phyloP scores from a whole-genome alignment of 2,797 vertebrate species.

The Peromyscus melanophrys region DNA sequence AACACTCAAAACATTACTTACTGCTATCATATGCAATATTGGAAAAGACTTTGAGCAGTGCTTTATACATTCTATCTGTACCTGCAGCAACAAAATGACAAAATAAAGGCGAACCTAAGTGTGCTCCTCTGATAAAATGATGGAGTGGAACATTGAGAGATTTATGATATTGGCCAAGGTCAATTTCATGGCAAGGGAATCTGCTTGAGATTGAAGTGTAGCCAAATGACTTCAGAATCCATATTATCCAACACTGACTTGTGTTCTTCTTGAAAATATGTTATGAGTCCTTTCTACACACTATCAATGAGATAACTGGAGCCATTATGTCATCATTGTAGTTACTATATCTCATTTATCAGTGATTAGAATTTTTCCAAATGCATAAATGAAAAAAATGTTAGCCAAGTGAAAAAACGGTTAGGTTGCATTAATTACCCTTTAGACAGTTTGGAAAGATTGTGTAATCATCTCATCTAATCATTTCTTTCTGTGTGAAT shows the following conservation, averaged over 20 bases:
- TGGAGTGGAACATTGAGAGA: background rate
- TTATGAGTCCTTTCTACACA: background rate
- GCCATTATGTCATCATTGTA: background rate
- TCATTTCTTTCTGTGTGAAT: background rate
- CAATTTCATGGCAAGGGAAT: background rate
- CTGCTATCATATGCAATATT: background rate
- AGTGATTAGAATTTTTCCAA: background rate
- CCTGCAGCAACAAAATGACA: background rate
- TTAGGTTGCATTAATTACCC: rapidly evolving
- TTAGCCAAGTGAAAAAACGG: background rate
- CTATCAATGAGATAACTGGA: background rate
- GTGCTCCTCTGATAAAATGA: background rate
- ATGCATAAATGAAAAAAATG: background rate
- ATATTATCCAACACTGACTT: background rate
- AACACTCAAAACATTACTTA: background rate
- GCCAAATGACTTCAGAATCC: background rate
- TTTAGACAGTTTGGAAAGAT: background rate
- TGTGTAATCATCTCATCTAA: background rate
- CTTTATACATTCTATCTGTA: background rate
- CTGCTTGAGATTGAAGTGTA: background rate
- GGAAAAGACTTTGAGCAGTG: background rate
- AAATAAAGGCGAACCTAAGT: rapidly evolving
- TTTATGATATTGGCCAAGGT: background rate
- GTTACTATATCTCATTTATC: background rate
- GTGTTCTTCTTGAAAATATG: background rate